phyloP scores from a whole-genome alignment of 2,113 vertebrate species.

The Patagioenas fasciata region DNA sequence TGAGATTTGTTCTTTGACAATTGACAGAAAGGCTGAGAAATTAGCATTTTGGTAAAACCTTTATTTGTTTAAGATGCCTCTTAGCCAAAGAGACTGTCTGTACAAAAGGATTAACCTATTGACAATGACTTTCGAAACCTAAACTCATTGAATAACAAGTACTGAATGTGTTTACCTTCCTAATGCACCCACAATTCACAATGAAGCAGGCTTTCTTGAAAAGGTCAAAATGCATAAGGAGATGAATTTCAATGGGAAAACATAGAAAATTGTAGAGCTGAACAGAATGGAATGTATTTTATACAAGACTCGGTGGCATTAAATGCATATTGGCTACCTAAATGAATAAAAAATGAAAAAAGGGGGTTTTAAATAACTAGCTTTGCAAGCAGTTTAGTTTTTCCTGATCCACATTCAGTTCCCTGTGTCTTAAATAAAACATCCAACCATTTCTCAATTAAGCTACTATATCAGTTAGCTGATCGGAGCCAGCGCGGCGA shows the following conservation, averaged over 20 bases:
- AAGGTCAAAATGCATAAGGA: constrained; percentile 76
- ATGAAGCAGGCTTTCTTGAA: constrained; percentile 72
- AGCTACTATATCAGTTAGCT: background rate
- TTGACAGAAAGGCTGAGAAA: constrained; percentile 72
- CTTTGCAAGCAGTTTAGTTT: background rate
- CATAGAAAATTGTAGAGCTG: constrained; percentile 19
- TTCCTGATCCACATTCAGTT: background rate
- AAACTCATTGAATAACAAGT: constrained; percentile 80
- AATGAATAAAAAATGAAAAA: background rate
- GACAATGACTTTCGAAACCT: constrained; percentile 79
- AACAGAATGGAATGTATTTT: constrained; percentile 24
- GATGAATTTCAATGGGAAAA: constrained; percentile 76
- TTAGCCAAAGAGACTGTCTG: constrained; percentile 74
- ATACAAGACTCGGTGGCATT: background rate
- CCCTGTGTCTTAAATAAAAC: background rate
- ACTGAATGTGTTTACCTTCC: constrained; percentile 78
- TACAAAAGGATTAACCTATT: constrained; percentile 82
- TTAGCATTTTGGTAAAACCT: constrained; percentile 79
- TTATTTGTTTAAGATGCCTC: constrained; percentile 77
- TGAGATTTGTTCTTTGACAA: constrained; percentile 70
- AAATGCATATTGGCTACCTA: background rate
- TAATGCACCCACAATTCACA: constrained; percentile 81
- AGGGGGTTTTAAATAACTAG: background rate
- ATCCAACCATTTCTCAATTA: background rate
- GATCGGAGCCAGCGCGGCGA: too few species aligned